phyloP scores from a whole-genome alignment of 2,888 invertebrate genomes.

The Eupithecia dodoneata region DNA sequence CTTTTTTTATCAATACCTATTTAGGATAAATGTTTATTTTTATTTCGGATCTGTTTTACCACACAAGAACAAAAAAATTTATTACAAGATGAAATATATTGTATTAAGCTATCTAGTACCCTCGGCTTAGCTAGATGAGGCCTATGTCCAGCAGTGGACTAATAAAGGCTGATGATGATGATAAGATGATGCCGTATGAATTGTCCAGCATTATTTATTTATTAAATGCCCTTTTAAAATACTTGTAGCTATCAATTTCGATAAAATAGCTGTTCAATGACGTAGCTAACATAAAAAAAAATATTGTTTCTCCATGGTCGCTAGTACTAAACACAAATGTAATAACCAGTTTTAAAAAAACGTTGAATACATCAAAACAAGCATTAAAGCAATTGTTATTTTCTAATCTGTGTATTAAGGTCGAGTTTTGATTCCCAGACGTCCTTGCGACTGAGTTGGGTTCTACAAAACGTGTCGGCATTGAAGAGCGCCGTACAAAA shows the following conservation, averaged over 20 bases:
- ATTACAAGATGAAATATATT: background rate
- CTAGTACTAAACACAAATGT: background rate
- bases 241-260: background rate
- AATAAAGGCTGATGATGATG: no score
- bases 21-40: background rate
- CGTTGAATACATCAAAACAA: background rate
- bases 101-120: no score
- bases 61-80: background rate
- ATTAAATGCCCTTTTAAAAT: background rate
- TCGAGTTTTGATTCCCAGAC: conserved; percentile 79
- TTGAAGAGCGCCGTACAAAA: conserved; percentile 86
- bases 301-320: background rate
- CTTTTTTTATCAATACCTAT: background rate
- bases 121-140: no score
- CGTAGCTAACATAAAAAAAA: background rate
- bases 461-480: conserved; percentile 88
- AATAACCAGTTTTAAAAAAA: background rate
- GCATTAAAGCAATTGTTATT: conserved; percentile 1
- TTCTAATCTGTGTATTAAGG: background rate
- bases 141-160: no score
- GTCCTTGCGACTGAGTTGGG: conserved; percentile 91
- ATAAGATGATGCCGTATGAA: no score
- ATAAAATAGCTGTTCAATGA: background rate
- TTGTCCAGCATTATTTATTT: no score
- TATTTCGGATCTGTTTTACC: background rate